phyloP scores from a whole-genome alignment of 2,113 vertebrate genomes.

The Gallinago media region DNA sequence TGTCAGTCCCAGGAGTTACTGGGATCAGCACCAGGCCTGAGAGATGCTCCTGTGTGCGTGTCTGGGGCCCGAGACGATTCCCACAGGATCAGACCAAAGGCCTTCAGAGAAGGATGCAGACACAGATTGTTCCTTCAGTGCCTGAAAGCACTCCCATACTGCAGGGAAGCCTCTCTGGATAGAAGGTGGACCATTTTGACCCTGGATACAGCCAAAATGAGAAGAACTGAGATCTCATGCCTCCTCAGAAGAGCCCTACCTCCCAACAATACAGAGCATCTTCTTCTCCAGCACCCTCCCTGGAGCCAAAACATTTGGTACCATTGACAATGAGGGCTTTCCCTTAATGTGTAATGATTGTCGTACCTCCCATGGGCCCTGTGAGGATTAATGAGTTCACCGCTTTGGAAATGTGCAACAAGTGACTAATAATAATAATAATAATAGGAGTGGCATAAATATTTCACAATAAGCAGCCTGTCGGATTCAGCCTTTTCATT shows the following conservation, averaged over 20 bases:
- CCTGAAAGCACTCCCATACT: background rate
- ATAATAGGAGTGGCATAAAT: conserved; percentile 14
- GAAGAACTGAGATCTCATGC: background rate
- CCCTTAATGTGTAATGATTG: background rate
- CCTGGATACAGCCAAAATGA: background rate
- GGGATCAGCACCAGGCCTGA: background rate
- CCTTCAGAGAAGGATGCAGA: background rate
- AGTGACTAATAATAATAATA: conserved; percentile 7
- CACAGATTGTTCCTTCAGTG: background rate
- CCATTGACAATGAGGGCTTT: background rate
- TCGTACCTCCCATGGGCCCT: background rate
- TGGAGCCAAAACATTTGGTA: background rate
- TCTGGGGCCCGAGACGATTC: background rate
- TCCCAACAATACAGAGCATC: background rate
- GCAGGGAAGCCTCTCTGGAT: background rate
- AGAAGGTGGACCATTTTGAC: background rate
- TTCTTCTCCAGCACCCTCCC: background rate
- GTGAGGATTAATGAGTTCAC: conserved; percentile 18
- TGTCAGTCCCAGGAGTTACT: background rate
- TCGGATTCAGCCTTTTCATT: background rate
- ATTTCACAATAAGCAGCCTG: background rate
- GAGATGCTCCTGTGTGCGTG: background rate
- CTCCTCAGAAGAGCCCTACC: background rate
- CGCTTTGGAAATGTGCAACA: background rate
- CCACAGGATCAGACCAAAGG: background rate